Base-by-base conservation (phyloP, 2,888 invertebrate species). In the Meiosimyza decipiens region DNA sequence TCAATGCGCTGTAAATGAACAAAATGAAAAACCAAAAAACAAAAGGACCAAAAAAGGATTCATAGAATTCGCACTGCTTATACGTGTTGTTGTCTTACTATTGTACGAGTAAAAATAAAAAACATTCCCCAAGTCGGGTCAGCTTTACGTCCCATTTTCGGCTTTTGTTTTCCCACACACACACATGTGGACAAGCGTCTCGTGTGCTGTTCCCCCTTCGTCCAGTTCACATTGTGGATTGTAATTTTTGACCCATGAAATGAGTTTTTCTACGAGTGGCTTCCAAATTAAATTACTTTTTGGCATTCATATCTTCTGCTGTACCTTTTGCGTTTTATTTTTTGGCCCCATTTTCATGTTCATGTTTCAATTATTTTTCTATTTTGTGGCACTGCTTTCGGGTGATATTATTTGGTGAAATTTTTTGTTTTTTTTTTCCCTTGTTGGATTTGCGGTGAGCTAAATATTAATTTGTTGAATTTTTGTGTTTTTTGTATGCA, bases 191-290 rank as follows among this genome's bases (percentile, higher is more conserved):
- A 71, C 52, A 18, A 67, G 71, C 71, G 59, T 65, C n/a, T n/a
- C 22, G 65, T 52, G n/a, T 64, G 65, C 18, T 63, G 49, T 33
- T 51, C 51, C 11, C 50, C 28, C 51, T 52, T 51, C 15, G 16
- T 40, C 28, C n/a, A 47, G 55, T 57, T 67, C 18, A 40, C 33
- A 57, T 67, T 54, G 62, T 70, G 70, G 85, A 85, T 86, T 86
- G 84, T 83, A 83, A 78, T 79, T 82, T 84, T 81, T 86, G 85
- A 86, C 82, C 84, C 86, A 86, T 86, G 86, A 86, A 86, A 86
- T 86, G 85, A 86, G 86, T 86, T 86, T 86, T 84, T 81, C 70
- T 70, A 28, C 70, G 70, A 70, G 70, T 63, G 63, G 70, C 70
- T 70, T 70, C 40, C 70, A 70, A 70, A 70, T 70, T 70, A 70